These are phyloP conservation scores for Gallinago nigripennis DNA, from an alignment of 2,797 vertebrate species.

Conservation along the genomic window DNA sequence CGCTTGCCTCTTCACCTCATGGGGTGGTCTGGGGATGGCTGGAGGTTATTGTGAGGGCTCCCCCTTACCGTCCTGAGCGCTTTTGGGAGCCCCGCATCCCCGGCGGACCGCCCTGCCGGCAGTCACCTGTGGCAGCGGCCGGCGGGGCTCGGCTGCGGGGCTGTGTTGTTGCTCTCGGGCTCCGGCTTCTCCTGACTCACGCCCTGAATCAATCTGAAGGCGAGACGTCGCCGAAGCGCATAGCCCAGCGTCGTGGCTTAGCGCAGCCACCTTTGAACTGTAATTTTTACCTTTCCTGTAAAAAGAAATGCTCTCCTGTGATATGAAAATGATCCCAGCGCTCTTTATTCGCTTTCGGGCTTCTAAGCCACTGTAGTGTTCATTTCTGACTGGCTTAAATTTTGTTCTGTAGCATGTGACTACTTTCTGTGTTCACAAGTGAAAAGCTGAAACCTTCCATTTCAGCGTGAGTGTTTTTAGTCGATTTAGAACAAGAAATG, in stretches of 20 bases:
- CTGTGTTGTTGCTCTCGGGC: neutral
- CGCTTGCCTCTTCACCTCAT: too few relatives aligned
- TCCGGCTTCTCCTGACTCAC: neutral
- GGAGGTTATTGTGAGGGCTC: neutral
- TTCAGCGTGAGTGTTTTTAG: neutral
- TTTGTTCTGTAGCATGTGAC: neutral
- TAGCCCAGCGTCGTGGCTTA: neutral
- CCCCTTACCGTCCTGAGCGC: neutral
- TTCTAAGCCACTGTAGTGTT: neutral
- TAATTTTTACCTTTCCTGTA: neutral
- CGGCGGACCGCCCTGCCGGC: neutral
- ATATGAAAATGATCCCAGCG: neutral
- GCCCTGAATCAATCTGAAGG: neutral
- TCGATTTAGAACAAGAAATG: neutral
- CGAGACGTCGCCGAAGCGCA: neutral
- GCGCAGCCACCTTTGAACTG: neutral
- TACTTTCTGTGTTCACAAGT: neutral
- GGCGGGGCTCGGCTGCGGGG: neutral
- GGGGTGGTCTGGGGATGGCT: neutral
- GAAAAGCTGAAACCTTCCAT: neutral
- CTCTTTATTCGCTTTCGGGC: neutral
- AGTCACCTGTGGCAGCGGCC: neutral
- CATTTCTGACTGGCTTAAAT: neutral
- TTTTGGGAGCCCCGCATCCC: neutral
- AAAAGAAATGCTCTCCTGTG: neutral